Percentiles rank a stretch among this genome's conserved stretches.
phyloP scores from a whole-genome alignment of 2,113 vertebrate genomes.

The Serilophus lunatus region DNA sequence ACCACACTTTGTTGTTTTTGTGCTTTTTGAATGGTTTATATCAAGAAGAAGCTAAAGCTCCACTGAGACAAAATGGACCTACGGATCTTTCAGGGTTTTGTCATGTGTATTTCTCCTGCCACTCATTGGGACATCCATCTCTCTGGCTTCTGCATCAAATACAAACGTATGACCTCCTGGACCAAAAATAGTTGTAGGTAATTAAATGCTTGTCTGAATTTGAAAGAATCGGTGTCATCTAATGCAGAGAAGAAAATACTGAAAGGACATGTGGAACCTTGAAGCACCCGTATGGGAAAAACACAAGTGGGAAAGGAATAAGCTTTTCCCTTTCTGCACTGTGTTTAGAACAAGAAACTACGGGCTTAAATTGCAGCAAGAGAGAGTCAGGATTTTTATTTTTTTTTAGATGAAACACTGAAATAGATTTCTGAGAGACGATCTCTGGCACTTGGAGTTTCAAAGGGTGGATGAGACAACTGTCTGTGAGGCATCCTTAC shows the following conservation, averaged over 20 bases:
- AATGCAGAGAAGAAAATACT: not conserved
- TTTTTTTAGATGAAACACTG: not conserved
- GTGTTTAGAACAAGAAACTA: not conserved
- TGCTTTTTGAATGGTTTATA: not conserved
- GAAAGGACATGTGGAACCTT: not conserved
- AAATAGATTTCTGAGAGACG: not conserved
- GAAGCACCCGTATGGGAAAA: not conserved
- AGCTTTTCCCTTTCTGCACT: not conserved
- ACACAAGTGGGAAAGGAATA: not conserved
- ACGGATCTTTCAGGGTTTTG: not conserved
- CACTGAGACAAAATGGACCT: not conserved
- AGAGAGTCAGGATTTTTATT: not conserved
- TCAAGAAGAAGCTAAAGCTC: not conserved
- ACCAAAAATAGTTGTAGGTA: not conserved
- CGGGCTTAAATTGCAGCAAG: not conserved
- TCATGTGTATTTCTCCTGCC: not conserved
- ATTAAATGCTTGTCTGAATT: not conserved
- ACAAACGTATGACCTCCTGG: not conserved
- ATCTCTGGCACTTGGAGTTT: not conserved
- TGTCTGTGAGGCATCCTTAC: not conserved
- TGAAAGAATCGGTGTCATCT: not conserved
- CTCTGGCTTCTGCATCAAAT: not conserved
- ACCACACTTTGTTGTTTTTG: accelerated
- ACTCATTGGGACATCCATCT: not conserved
- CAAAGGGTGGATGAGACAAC: not conserved